These are phyloP conservation scores for Nothoprocta pentlandii DNA, from an alignment of 2,113 vertebrate genomes.

Conservation along the genomic window DNA sequence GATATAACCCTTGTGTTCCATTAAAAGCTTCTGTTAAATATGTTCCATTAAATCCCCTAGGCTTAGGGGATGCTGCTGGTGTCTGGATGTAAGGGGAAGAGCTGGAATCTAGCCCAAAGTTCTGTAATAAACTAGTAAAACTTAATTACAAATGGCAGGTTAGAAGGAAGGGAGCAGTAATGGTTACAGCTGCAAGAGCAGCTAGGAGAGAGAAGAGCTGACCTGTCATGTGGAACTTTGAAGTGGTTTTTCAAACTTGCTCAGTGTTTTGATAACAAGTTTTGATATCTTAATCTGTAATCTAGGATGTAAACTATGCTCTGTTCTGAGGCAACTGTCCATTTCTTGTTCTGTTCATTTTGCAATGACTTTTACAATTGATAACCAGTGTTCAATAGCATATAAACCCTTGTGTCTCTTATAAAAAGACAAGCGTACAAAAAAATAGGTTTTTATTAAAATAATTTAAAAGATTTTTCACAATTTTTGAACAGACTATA, in stretches of 20 bases:
- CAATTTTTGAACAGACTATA: slow-evolving; percentile 2
- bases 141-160: background rate
- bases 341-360: background rate
- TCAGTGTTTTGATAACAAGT: background rate
- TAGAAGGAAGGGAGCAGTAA: background rate
- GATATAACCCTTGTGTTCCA: background rate
- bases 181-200: background rate
- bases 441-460: slow-evolving; percentile 69
- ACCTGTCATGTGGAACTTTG: background rate
- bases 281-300: background rate
- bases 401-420: background rate
- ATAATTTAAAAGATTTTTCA: slow-evolving; percentile 45
- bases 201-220: background rate
- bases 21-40: no score
- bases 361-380: background rate
- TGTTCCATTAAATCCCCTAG: background rate
- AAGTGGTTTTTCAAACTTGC: background rate
- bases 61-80: background rate
- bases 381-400: background rate
- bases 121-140: background rate
- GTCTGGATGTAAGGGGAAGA: background rate
- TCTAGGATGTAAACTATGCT: background rate
- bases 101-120: background rate
- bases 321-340: background rate
- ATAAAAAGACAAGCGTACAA: background rate